phyloP scores from a whole-genome alignment of 1,140 invertebrate species.

The Macrocentrus cingulum region DNA sequence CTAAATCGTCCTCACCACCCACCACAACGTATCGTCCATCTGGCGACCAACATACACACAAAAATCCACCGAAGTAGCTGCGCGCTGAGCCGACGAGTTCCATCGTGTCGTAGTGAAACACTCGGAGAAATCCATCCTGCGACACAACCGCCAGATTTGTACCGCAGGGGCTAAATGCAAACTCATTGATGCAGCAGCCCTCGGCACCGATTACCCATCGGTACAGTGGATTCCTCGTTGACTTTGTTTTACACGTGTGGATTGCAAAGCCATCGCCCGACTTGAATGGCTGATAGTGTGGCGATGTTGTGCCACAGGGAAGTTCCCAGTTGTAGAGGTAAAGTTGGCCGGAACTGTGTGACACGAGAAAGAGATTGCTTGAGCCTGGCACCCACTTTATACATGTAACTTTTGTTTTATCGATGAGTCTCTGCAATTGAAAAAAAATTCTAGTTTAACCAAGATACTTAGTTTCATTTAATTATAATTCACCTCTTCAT shows the following conservation, averaged over 20 bases:
- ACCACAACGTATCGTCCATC: slow-evolving; percentile 94
- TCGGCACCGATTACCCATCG: slow-evolving; percentile 84
- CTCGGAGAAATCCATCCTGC: slow-evolving; percentile 94
- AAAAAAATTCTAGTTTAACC: slow-evolving; percentile 35
- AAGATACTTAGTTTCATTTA: no score
- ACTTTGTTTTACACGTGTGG: slow-evolving; percentile 95
- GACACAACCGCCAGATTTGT: slow-evolving; percentile 89
- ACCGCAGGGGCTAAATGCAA: slow-evolving; percentile 94
- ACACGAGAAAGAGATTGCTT: slow-evolving; percentile 88
- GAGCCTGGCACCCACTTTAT: slow-evolving; percentile 96
- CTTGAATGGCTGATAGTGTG: slow-evolving; percentile 93
- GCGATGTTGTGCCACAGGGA: slow-evolving; percentile 78
- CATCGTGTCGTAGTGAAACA: slow-evolving; percentile 98
- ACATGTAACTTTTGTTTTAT: slow-evolving; percentile 98
- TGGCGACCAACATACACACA: slow-evolving; percentile 97
- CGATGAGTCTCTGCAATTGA: slow-evolving; percentile 84
- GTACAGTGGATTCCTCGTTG: slow-evolving; percentile 92
- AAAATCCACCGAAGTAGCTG: slow-evolving; percentile 95
- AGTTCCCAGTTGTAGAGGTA: slow-evolving; percentile 98
- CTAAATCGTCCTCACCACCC: slow-evolving; percentile 97
- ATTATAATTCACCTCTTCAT: slow-evolving; percentile 90
- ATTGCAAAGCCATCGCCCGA: slow-evolving; percentile 92
- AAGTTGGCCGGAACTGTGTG: slow-evolving; percentile 94
- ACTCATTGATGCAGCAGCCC: slow-evolving; percentile 89
- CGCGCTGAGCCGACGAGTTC: slow-evolving; percentile 87